phyloP scores from a whole-genome alignment of 2,797 vertebrate species.

The Thunnus albacares region DNA sequence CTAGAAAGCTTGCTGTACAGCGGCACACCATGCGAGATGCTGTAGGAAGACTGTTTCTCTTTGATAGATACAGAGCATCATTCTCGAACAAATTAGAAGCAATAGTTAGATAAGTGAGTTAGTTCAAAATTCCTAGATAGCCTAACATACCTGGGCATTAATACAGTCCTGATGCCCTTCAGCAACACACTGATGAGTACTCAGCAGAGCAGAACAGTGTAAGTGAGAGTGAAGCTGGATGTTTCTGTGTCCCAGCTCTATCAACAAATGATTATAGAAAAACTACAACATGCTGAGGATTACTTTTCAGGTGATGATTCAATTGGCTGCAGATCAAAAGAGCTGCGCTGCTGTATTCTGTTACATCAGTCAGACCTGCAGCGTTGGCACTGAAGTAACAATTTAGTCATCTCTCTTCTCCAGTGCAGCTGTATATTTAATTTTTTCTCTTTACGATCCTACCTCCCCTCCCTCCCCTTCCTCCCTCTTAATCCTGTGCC shows the following conservation, averaged over 20 bases:
- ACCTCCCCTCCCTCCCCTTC: slow-evolving; percentile 13
- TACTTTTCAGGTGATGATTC: slow-evolving; percentile 76
- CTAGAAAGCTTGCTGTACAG: too few species aligned
- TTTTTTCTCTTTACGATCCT: slow-evolving; percentile 34
- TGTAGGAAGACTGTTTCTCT: neutral
- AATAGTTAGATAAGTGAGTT: neutral
- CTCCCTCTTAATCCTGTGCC: slow-evolving; percentile 36
- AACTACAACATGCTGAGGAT: slow-evolving; percentile 35
- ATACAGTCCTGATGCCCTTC: neutral
- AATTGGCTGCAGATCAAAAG: slow-evolving; percentile 61
- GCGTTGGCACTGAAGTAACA: slow-evolving; percentile 54
- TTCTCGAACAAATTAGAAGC: neutral
- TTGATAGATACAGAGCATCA: neutral
- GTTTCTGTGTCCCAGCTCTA: neutral
- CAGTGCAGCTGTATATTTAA: slow-evolving; percentile 22
- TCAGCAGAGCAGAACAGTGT: neutral
- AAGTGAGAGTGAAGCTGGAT: neutral
- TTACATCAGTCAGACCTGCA: slow-evolving; percentile 70
- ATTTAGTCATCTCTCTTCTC: slow-evolving; percentile 35
- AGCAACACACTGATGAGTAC: neutral
- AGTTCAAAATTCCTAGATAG: neutral
- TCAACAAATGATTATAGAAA: slow-evolving; percentile 10
- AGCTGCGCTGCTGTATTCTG: slow-evolving; percentile 52
- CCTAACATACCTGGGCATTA: neutral
- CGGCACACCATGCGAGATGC: too few species aligned